A percentile compares a stretch with the other conserved stretches of the same genome.
Evolutionary conservation across 2,888 invertebrate genomes (phyloP).

Genomic region (Andrena fulva): DNA sequence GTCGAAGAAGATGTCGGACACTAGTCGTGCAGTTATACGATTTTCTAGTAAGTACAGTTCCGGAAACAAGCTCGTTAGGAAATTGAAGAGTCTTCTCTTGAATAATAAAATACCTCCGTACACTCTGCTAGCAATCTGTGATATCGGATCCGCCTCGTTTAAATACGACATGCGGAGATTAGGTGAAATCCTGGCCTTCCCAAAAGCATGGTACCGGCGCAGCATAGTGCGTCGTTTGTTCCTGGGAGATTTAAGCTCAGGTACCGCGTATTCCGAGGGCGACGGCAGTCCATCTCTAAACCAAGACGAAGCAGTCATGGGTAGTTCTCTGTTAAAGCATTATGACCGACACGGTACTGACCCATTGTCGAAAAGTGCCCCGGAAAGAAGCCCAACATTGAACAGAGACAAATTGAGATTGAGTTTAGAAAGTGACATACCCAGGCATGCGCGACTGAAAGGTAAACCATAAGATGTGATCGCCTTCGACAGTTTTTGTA

Average conservation of each 20-base stretch:
- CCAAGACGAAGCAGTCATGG: slow-evolving; percentile 82
- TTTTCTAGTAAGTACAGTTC: slow-evolving; percentile 91
- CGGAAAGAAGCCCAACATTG: slow-evolving; percentile 82
- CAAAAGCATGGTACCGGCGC: slow-evolving; percentile 99
- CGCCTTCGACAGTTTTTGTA: not conserved
- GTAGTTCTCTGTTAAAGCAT: slow-evolving; percentile 81
- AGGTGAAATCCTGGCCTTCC: slow-evolving; percentile 98
- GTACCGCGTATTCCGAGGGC: slow-evolving; percentile 84
- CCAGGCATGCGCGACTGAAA: slow-evolving; percentile 85
- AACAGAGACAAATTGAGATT: slow-evolving; percentile 87
- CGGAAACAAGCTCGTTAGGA: slow-evolving; percentile 6
- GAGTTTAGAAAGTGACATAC: slow-evolving; percentile 86
- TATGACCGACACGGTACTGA: slow-evolving; percentile 79
- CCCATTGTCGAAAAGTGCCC: slow-evolving; percentile 78
- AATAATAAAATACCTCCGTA: slow-evolving; percentile 15
- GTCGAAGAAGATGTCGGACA: slow-evolving; percentile 86
- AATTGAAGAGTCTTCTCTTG: not conserved
- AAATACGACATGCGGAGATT: slow-evolving; percentile 99
- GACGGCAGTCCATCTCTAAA: slow-evolving; percentile 80
- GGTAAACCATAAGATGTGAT: slow-evolving; percentile 65
- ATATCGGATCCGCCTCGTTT: slow-evolving; percentile 98
- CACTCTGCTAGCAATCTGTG: slow-evolving; percentile 91
- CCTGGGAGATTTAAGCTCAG: slow-evolving; percentile 94
- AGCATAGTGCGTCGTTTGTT: slow-evolving; percentile 97
- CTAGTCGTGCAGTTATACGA: slow-evolving; percentile 94